Conservation (phyloP, 2,113 vertebrate species). For the Sinocyclocheilus grahami region DNA sequence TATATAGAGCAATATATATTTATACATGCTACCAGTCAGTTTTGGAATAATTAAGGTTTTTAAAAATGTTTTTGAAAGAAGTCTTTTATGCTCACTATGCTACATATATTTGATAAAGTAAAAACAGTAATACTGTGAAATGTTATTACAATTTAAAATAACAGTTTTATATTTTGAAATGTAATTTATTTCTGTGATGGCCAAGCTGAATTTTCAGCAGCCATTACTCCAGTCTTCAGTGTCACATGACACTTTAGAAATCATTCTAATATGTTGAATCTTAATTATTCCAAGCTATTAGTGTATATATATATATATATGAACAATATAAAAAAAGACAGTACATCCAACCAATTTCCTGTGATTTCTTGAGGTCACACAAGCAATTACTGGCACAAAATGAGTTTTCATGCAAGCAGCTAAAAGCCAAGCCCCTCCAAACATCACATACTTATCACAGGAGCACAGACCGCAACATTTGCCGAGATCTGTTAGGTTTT, state of each 20-base stretch:
- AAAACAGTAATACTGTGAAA: neutral
- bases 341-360: neutral
- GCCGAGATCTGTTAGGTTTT: conserved; percentile 81
- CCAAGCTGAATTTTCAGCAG: too few species aligned
- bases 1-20: neutral
- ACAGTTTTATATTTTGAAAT: too few species aligned
- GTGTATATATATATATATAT: neutral
- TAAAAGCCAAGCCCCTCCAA: conserved; percentile 7
- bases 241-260: neutral
- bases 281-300: neutral
- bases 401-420: conserved; percentile 30
- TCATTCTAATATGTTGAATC: neutral
- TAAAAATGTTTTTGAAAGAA: neutral
- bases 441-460: conserved; percentile 78
- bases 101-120: neutral
- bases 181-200: too few species aligned
- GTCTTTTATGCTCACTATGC: too few species aligned
- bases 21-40: neutral
- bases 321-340: neutral
- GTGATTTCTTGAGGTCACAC: conserved; percentile 22
- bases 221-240: too few species aligned
- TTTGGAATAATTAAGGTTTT: neutral
- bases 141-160: too few species aligned
- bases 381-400: neutral
- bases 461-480: conserved; percentile 82